Base-by-base conservation (phyloP, 2,797 vertebrate genomes). In the Sus cebifrons region DNA sequence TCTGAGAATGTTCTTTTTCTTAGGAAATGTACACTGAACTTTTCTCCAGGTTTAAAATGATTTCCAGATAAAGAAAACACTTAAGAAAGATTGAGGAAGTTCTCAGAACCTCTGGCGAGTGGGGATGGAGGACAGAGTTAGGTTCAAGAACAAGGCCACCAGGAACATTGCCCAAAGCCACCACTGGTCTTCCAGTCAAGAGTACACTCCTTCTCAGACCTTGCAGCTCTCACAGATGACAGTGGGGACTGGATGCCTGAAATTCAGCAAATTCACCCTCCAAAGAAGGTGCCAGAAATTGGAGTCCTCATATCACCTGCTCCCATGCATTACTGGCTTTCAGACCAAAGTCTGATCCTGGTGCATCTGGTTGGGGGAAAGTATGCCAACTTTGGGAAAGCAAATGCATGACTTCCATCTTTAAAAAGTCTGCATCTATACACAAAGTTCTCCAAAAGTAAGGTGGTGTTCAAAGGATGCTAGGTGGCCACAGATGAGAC, bases 391-490 rank as follows among this genome's bases (percentile, higher is more conserved):
- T 32, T 78, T 65, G 49, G 52, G 58, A 49, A 67, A 73, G 56
- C 65, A 67, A 68, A 52, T 21, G 17, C 49, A 70, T 87, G 54
- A 84, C 52, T 83, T 77, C 29, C 64, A 40, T 73, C 17, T 70
- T 91, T 78, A 49, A 70, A 91, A 77, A 64, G 64, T 88, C 29
- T 49, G 54, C 73, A 88, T 60, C 70, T 7, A 23, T 70, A 14
- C 40, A 82, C 15, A 20, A 96, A 77, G 71, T 70, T 82, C 16
- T 74, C 68, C 25, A 62, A 29, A 62, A 52, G 14, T 27, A 81
- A 70, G n/a, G 81, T 60, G 54, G 12, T 82, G 10, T 91, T 91
- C 20, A 68, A 86, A 86, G 86, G 87, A 75, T 90, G 75, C 54
- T 25, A 94, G 27, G 11, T 82, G 82, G 40, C n/a, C 75, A 75